Evolutionary conservation across 2,113 vertebrate genomes (phyloP), one percentile per base, ranked within the genome.

Genomic region (Calypte anna): DNA sequence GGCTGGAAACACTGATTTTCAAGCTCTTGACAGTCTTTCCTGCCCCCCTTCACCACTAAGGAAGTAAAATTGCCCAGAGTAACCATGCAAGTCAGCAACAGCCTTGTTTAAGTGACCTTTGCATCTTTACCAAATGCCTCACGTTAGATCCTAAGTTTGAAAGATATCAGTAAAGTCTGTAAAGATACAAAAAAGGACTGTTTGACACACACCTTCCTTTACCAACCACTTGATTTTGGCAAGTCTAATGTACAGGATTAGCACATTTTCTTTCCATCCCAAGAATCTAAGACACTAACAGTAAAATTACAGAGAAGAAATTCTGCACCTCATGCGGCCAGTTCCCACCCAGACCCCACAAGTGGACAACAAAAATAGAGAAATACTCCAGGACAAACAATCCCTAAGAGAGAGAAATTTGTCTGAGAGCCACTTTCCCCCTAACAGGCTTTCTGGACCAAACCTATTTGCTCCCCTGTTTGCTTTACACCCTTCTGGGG

Each of bases 71-170:
- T 73, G 67, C 72, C 40, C 48, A 31, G 20, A 86, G 73, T 25
- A 80, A 90, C 59, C 66, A 64, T 51, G 79, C 85, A 85, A 79
- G 74, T 80, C 84, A 91, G 59, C 72, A 87, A 67, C 81, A 80
- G 33, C 78, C 38, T 62, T 72, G 19, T 58, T 89, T 66, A 93
- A 93, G 82, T 82, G 81, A 94, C 70, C 89, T 87, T 30, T 72
- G 74, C 62, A 30, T 79, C 69, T 43, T 14, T 14, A 44, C 62
- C 78, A 36, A 70, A 91, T 3, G 1, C 59, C 54, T 82, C 57
- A 13, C 17, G 27, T 78, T 68, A 86, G 57, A 83, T 18, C n/a
- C 21, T n/a, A 46, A 1, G 15, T 70, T 89, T 78, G 61, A 57
- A 59, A 92, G 48, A 61, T 36, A 69, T 5, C 55, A 75, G 24